phyloP scores from a whole-genome alignment of 2,888 invertebrate species.

The Leptinotarsa haldemani region DNA sequence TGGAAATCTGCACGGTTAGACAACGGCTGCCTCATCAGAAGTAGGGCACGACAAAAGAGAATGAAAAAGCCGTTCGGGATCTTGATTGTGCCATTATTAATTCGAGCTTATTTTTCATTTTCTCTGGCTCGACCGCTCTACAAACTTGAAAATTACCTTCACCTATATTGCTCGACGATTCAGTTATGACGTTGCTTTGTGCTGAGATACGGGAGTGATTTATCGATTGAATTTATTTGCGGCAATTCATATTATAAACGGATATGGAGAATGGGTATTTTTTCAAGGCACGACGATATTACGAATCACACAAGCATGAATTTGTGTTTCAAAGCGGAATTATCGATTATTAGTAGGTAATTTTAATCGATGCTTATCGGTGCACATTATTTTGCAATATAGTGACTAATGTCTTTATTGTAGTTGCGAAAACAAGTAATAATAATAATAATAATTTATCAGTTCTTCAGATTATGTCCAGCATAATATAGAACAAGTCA shows the following conservation, averaged over 20 bases:
- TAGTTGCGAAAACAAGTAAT: no score
- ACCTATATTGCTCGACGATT: slow-evolving; percentile 27
- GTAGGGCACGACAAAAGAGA: slow-evolving; percentile 29
- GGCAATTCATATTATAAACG: not conserved
- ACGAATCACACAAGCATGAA: no score
- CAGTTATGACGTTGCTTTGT: slow-evolving; percentile 22
- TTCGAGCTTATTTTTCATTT: slow-evolving; percentile 36
- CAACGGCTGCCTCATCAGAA: slow-evolving; percentile 33
- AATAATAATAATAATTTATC: no score
- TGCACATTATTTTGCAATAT: no score
- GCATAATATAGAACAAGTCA: no score
- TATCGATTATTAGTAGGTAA: no score
- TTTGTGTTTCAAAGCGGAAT: no score
- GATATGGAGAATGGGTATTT: no score
- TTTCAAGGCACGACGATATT: no score
- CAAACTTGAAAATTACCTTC: slow-evolving; percentile 34
- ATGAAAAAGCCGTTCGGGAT: slow-evolving; percentile 27
- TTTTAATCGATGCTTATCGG: no score
- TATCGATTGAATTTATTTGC: not conserved
- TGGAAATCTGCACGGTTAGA: slow-evolving; percentile 34
- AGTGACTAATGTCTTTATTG: no score
- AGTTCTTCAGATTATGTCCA: no score
- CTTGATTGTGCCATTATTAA: slow-evolving; percentile 37
- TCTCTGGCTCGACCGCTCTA: slow-evolving; percentile 22
- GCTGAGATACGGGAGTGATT: not conserved